Base-by-base conservation (phyloP, 53 echinoderm and acorn worm species). In the Patiria pectinifera region DNA sequence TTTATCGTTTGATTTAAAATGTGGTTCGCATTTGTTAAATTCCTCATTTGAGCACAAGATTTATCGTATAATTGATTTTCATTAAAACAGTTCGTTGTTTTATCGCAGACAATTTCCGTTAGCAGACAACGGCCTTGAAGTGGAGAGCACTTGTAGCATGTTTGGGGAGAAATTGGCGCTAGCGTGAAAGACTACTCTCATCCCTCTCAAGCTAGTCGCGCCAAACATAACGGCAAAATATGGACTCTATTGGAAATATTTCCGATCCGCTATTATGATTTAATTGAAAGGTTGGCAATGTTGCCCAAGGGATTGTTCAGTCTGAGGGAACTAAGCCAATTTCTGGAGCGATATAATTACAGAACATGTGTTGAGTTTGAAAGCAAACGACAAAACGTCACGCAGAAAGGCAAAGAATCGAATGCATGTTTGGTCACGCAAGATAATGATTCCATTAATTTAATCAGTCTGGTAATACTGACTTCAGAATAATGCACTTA, bases 81-180 rank as follows among this genome's bases (percentile, higher is more conserved):
- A 24, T 66, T 24, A n/a, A 24, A 69, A 15, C 69, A 69, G 69
- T 11, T 69, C 3, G 16, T 21, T 69, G 21, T 69, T 76, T 79
- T 11, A 18, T 78, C 45, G 10, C 45, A 45, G 45, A 25, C 80
- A 79, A 79, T 79, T 79, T 79, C 47, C 80, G 46, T 79, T 79
- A 79, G 45, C 12, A 13, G 46, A 45, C 10, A 45, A 45, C n/a
- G 79, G 12, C 79, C 79, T 78, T 22, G 48, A 48, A 71, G 11
- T 60, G 48, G 21, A 71, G 25, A 86, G 71, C 74, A 86, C 86
- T 86, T 86, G 53, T 49, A 45, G 86, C 86, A 74, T 48, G 46
- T 48, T 71, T 45, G 21, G n/a, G 9, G 47, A 23, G 48, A 48
- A 47, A 86, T 18, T 74, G 12, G 22, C 14, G 49, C 22, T 18